Percentiles rank a stretch among this genome's conserved stretches.
These are phyloP conservation scores for Pterobdella sp. DNA, from an alignment of 2,888 invertebrate genomes.

Conservation along the genomic window DNA sequence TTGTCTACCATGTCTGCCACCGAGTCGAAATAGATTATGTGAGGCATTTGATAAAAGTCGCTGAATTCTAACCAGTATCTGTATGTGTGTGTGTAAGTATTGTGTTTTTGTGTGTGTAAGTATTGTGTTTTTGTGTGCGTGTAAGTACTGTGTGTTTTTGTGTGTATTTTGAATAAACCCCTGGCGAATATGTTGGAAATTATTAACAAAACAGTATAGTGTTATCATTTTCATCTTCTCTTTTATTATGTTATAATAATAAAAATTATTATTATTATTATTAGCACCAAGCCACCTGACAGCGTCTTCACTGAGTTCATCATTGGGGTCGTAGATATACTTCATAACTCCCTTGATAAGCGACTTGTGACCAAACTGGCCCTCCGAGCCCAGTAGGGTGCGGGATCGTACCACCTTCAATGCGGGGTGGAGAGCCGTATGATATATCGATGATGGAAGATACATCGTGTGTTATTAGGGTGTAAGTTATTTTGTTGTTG, in stretches of 20 bases:
- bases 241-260: too few relatives aligned
- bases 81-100: background rate
- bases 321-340: slow-evolving; percentile 36
- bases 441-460: background rate
- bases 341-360: slow-evolving; percentile 31
- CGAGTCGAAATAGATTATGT: slow-evolving; percentile 37
- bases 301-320: slow-evolving; percentile 36
- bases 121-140: slow-evolving; percentile 1
- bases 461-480: background rate
- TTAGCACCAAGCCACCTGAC: slow-evolving; percentile 29
- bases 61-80: slow-evolving; percentile 36
- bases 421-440: background rate
- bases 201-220: too few relatives aligned
- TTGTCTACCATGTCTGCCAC: slow-evolving; percentile 37
- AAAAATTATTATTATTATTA: too few relatives aligned
- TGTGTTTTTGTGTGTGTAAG: background rate
- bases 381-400: slow-evolving; percentile 35
- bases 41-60: slow-evolving; percentile 39
- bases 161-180: too few relatives aligned
- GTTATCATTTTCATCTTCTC: too few relatives aligned
- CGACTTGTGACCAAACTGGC: slow-evolving; percentile 25
- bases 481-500: too few relatives aligned
- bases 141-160: background rate
- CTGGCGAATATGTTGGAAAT: too few relatives aligned
- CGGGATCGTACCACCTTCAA: slow-evolving; percentile 35